Evolutionary conservation across 1,140 invertebrate genomes (phyloP).

Genomic region (Choristoneura fumiferana): DNA sequence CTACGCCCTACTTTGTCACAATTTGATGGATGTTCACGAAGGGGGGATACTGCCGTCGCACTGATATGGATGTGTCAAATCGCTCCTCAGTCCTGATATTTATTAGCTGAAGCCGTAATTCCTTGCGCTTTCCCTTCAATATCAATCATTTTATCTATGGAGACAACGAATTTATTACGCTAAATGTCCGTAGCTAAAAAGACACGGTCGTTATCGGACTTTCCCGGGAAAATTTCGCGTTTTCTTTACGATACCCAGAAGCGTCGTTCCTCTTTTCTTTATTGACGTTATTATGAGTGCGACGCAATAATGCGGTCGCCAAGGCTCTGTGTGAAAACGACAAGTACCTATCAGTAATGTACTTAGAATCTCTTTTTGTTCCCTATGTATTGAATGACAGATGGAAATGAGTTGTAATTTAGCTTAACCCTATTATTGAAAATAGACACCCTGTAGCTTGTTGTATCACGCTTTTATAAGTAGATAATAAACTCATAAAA

Average conservation of each 20-base stretch:
- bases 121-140: constrained; percentile 7
- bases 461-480: no score
- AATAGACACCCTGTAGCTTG: no score
- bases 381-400: no score
- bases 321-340: not conserved
- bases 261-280: constrained; percentile 13
- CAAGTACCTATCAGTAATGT: not conserved
- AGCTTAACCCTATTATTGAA: no score
- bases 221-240: constrained; percentile 6
- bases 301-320: constrained; percentile 1
- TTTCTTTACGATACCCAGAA: constrained; percentile 8
- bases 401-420: no score
- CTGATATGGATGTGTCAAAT: constrained; percentile 18
- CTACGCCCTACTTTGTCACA: constrained; percentile 30
- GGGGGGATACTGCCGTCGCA: constrained; percentile 18
- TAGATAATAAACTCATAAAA: no score
- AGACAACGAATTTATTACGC: constrained; percentile 13
- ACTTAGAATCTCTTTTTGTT: not conserved
- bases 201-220: constrained; percentile 10
- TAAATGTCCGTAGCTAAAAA: constrained; percentile 13
- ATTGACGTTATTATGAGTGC: constrained; percentile 13
- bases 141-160: constrained; percentile 10
- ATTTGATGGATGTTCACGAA: constrained; percentile 28
- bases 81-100: constrained; percentile 10
- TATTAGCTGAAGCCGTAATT: constrained; percentile 12